These are phyloP conservation scores for Strigamia maritima DNA, from an alignment of 2,888 invertebrate genomes.

Conservation along the genomic window DNA sequence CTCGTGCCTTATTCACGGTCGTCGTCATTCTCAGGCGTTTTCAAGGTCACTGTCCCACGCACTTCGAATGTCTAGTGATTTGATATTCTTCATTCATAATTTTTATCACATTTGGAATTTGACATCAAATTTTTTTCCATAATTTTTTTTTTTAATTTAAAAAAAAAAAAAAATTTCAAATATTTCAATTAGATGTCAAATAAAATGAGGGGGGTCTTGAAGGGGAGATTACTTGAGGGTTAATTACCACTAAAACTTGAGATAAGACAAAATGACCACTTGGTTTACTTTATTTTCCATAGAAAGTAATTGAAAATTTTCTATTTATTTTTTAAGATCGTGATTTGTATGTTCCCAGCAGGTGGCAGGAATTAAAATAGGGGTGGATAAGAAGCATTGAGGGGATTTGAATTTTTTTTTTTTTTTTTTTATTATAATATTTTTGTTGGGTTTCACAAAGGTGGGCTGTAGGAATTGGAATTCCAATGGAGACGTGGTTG, in stretches of 20 bases:
- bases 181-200: not conserved
- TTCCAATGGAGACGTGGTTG: not conserved
- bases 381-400: not conserved
- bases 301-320: not conserved
- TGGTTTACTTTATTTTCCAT: not conserved
- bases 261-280: not conserved
- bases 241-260: not conserved
- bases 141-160: not conserved
- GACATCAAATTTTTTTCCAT: not conserved
- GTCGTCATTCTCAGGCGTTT: not conserved
- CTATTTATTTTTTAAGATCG: not conserved
- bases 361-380: not conserved
- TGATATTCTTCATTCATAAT: constrained; percentile 8
- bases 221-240: not conserved
- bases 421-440: not conserved
- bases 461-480: not conserved
- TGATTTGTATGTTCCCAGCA: not conserved
- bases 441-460: not conserved
- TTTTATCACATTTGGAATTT: not conserved
- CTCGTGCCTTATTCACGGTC: constrained; percentile 11
- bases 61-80: constrained; percentile 19
- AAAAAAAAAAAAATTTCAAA: not conserved
- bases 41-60: not conserved
- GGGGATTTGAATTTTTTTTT: not conserved
- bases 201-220: not conserved